Evolutionary conservation across 2,113 vertebrate genomes (phyloP).

Genomic region (Platysteira castanea): DNA sequence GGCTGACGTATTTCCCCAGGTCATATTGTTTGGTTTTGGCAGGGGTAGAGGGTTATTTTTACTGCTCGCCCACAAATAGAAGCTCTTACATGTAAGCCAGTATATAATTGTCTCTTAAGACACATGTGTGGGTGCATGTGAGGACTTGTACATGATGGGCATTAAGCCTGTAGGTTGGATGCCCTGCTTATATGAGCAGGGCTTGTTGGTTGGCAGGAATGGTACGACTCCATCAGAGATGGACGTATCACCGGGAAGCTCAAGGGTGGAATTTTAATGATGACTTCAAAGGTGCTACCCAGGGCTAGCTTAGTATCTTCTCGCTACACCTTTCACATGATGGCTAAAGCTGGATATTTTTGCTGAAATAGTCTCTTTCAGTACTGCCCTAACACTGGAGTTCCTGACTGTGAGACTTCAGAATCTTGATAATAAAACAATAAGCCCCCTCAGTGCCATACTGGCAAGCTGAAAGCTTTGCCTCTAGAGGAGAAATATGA

Average conservation of each 20-base stretch:
- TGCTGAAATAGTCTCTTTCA: not conserved
- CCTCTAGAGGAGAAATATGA: not conserved
- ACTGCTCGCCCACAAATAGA: not conserved
- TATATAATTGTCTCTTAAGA: not conserved
- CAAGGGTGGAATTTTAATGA: not conserved
- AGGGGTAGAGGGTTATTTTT: not conserved
- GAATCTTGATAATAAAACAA: not conserved
- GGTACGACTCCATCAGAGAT: not conserved
- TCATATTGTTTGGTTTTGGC: not conserved
- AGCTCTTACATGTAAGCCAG: not conserved
- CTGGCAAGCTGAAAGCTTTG: not conserved
- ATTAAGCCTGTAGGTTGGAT: not conserved
- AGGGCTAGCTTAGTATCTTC: not conserved
- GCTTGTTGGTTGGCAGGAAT: not conserved
- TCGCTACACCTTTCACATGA: not conserved
- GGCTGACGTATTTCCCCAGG: not conserved
- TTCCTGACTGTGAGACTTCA: not conserved
- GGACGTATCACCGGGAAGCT: not conserved
- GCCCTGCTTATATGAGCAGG: not conserved
- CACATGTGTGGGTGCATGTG: not conserved
- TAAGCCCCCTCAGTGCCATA: not conserved
- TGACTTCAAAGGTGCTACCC: not conserved
- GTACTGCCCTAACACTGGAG: not conserved
- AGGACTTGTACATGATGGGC: not conserved
- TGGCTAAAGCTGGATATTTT: not conserved